These are phyloP conservation scores for Acleris cristana DNA, from an alignment of 2,888 invertebrate genomes.

Conservation along the genomic window DNA sequence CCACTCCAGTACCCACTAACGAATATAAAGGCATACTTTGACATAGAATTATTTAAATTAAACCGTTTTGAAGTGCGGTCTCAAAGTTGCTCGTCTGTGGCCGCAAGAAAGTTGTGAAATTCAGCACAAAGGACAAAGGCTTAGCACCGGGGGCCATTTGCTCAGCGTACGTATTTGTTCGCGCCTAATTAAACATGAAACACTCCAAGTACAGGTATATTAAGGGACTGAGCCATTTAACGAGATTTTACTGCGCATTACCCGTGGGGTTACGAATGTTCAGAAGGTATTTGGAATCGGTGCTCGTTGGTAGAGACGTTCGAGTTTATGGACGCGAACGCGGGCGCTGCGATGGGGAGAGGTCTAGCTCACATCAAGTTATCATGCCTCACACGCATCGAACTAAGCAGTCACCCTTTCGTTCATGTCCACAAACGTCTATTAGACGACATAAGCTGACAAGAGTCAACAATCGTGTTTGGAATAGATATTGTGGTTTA, in stretches of 20 bases:
- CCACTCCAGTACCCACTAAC: conserved; percentile 45
- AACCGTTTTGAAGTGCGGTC: conserved; percentile 66
- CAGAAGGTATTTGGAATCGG: background rate
- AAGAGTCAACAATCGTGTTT: no score
- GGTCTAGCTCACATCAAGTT: no score
- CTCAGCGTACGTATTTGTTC: conserved; percentile 77
- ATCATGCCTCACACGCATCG: no score
- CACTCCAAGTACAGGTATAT: conserved; percentile 58
- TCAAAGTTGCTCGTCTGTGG: conserved; percentile 68
- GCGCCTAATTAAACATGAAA: conserved; percentile 81
- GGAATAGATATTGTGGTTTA: no score
- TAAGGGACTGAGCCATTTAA: conserved; percentile 58
- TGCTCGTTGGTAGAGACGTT: no score
- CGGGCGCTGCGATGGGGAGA: no score
- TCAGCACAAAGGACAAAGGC: conserved; percentile 78
- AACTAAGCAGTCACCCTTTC: no score
- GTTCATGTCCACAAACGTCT: no score
- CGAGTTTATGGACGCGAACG: no score
- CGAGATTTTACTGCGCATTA: conserved; percentile 22
- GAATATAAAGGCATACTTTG: conserved; percentile 58
- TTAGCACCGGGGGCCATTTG: conserved; percentile 71
- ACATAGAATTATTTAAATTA: conserved; percentile 73
- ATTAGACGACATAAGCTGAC: no score
- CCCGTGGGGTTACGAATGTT: conserved; percentile 11
- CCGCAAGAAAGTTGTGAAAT: conserved; percentile 76